Conservation (phyloP, 1,140 invertebrate species). For the Armadillidium nasatum region DNA sequence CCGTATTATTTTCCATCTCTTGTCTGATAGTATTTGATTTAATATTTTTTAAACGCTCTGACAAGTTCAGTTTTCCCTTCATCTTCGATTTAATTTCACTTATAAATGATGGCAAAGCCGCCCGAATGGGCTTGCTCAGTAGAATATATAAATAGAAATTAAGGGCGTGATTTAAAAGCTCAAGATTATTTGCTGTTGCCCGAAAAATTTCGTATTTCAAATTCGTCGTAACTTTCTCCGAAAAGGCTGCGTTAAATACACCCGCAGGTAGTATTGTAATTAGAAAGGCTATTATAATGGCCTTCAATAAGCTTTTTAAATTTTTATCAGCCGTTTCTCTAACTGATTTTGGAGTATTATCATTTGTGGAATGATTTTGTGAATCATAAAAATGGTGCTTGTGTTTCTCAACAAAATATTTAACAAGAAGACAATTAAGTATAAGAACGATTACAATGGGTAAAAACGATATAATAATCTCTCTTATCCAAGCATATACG, state of each 20-base stretch:
- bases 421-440: constrained; percentile 46
- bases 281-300: constrained; percentile 47
- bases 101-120: neutral
- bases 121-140: constrained; percentile 44
- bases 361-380: neutral
- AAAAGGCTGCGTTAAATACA: constrained; percentile 43
- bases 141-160: constrained; percentile 49
- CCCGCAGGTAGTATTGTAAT: constrained; percentile 47
- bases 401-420: constrained; percentile 23
- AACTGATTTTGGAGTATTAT: neutral
- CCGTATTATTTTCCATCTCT: neutral
- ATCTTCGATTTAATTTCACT: neutral
- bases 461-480: constrained; percentile 45
- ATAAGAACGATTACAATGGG: constrained; percentile 46
- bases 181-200: constrained; percentile 47
- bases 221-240: constrained; percentile 39
- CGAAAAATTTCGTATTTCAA: constrained; percentile 47
- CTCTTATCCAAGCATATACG: constrained; percentile 45
- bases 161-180: constrained; percentile 47
- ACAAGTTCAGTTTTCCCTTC: neutral
- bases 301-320: constrained; percentile 45
- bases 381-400: constrained; percentile 11
- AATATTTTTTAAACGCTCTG: no score
- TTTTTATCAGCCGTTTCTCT: constrained; percentile 45
- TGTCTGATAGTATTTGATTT: no score